Base-by-base conservation (phyloP, 2,888 invertebrate species). In the Crocallis elinguaria region DNA sequence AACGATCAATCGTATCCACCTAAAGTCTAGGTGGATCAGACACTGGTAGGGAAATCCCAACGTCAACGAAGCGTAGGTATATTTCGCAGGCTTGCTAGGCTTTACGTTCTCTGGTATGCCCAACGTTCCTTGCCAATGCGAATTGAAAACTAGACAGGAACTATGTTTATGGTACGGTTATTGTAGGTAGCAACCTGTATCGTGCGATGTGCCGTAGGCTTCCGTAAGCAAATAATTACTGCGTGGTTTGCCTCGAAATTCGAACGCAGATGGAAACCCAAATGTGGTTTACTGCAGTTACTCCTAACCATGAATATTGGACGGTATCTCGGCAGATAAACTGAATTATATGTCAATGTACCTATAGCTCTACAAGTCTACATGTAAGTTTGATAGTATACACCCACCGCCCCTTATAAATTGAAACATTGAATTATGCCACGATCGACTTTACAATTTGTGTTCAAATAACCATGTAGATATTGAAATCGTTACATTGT, bases 181-280 rank as follows among this genome's bases (percentile, higher is more conserved):
- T n/a, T 9, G 8, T 1, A 9, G 1, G n/a, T 16, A 29, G 7
- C 21, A 6, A 3, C 6, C 29, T 12, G 12, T 38, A 8, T 17
- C 25, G 14, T 16, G n/a, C 25, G n/a, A 38, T 8, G 16, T 25
- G 37, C 38, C 37, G n/a, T 11, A 38, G 38, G 27, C 27, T 16
- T 21, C 27, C 33, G 43, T 45, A 45, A 52, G 41, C 59, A 51
- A 64, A 57, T 62, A 60, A 62, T 64, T 53, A 58, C 49, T 44
- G 51, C 43, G 27, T 46, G 49, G 51, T 37, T 57, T 29, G 43
- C 44, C 54, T 45, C 45, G 21, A 41, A 53, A 51, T 54, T 37
- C 33, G 38, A 37, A 44, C 54, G 45, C 52, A 55, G 59, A 49
- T 59, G 52, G 38, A 54, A 45, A 48, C 49, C 53, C 25, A 46